Base-by-base conservation (phyloP, 2,797 vertebrate species). In the Manis pentadactyla region DNA sequence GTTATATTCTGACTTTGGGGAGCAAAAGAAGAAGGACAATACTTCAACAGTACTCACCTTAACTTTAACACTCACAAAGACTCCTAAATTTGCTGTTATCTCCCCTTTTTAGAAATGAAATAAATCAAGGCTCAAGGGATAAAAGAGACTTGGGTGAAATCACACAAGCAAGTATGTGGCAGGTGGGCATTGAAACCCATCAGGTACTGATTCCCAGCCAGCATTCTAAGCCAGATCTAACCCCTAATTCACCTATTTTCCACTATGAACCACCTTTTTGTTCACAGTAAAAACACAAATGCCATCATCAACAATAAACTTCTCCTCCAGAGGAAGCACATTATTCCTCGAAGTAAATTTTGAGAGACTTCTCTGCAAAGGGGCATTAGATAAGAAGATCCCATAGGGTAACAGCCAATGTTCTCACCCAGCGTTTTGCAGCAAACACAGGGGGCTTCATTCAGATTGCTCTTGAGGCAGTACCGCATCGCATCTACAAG, bases 111-210 rank as follows among this genome's bases (percentile, higher is more conserved):
- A 73, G 64, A 83, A 66, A 83, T 64, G 42, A 66, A 68, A 63
- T 75, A 29, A 93, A 85, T 34, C 2, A 87, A 94, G 74, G 4
- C 63, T 78, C 17, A 71, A 96, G 66, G 69, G 71, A 79, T 23
- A 57, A 75, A 75, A 61, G 9, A 3, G 17, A 73, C 11, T 49
- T 5, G 0, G 0, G 0, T 61, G 37, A 57, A 74, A 27, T 51
- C 59, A n/a, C 19, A 13, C 15, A 64, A 19, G 71, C 25, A 81
- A 29, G 23, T 13, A 34, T 14, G 0, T 9, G 29, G n/a, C 23
- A 79, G 51, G 89, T 59, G 53, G 49, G 1, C n/a, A 12, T 0
- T 9, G 29, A 74, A 69, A 21, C 15, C 12, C 46, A 12, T n/a
- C 10, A 0, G 7, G 64, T 59, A n/a, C 83, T 27, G 18, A 77